Conservation (phyloP, 2,888 invertebrate genomes). For the Ornithoptera priamus region DNA sequence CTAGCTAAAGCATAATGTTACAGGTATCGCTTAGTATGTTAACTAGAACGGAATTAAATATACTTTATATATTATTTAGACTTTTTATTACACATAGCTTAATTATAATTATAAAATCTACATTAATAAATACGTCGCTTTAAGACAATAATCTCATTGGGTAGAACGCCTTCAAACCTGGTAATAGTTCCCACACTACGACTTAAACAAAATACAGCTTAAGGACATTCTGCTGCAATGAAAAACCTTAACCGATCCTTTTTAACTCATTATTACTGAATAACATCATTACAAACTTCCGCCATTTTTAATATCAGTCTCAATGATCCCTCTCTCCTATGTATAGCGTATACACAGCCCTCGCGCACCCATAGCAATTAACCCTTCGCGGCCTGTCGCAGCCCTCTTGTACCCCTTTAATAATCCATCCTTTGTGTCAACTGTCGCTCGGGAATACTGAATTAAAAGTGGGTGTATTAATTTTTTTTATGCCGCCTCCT, state of each 20-base stretch:
- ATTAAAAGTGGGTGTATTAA: conserved; percentile 74
- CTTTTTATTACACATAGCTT: not conserved
- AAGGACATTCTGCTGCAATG: not conserved
- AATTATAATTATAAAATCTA: not conserved
- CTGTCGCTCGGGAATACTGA: conserved; percentile 66
- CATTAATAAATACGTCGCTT: too few relatives aligned
- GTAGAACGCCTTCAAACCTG: too few relatives aligned
- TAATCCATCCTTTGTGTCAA: conserved; percentile 70
- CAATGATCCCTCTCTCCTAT: conserved; percentile 29
- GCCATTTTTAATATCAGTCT: conserved; percentile 45
- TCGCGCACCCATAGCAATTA: conserved; percentile 69
- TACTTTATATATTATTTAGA: too few relatives aligned
- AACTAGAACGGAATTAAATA: too few relatives aligned
- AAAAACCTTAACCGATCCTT: not conserved
- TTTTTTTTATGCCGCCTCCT: conserved; percentile 52
- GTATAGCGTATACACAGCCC: conserved; percentile 43
- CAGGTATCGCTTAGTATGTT: too few relatives aligned
- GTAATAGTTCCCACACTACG: too few relatives aligned
- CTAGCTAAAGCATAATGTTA: too few relatives aligned
- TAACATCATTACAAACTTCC: conserved; percentile 30
- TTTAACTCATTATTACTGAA: not conserved
- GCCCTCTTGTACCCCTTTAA: conserved; percentile 73
- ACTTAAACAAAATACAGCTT: not conserved
- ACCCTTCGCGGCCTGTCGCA: conserved; percentile 69
- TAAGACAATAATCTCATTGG: too few relatives aligned